These are phyloP conservation scores for Drosophila aff. DNA, from an alignment of 1,140 invertebrate genomes.

Conservation along the genomic window DNA sequence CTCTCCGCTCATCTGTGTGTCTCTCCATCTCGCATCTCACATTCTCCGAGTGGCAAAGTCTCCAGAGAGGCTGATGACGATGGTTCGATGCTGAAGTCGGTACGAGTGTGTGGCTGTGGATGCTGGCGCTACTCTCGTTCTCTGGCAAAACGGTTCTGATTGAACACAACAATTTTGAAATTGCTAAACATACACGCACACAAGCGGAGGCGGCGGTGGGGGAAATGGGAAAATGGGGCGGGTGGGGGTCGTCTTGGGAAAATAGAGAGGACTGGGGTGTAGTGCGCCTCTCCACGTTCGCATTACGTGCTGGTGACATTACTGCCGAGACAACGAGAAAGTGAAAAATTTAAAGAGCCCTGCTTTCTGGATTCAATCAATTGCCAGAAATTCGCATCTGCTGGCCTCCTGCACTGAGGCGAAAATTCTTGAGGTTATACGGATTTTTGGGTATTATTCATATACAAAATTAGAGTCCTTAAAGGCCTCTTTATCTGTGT, in stretches of 20 bases:
- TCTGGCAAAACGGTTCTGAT: constrained; percentile 65
- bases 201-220: constrained; percentile 9
- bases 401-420: neutral
- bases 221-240: constrained; percentile 8
- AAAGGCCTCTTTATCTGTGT: neutral
- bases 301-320: constrained; percentile 73
- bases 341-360: constrained; percentile 76
- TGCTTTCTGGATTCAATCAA: constrained; percentile 63
- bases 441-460: neutral
- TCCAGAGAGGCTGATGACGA: constrained; percentile 38
- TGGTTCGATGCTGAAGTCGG: constrained; percentile 47
- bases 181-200: constrained; percentile 62
- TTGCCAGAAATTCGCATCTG: constrained; percentile 64
- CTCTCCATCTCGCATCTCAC: constrained; percentile 6
- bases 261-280: constrained; percentile 7
- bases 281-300: constrained; percentile 54
- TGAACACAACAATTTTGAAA: constrained; percentile 82
- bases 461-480: too few species aligned
- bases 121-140: constrained; percentile 27
- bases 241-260: neutral
- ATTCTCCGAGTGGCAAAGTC: constrained; percentile 16
- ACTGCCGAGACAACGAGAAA: constrained; percentile 56
- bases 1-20: neutral
- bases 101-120: constrained; percentile 15
- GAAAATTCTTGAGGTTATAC: neutral